A percentile compares a stretch with the other conserved stretches of the same genome.
Conservation (phyloP, 2,113 vertebrate genomes). For the Aegotheles bennettii region DNA sequence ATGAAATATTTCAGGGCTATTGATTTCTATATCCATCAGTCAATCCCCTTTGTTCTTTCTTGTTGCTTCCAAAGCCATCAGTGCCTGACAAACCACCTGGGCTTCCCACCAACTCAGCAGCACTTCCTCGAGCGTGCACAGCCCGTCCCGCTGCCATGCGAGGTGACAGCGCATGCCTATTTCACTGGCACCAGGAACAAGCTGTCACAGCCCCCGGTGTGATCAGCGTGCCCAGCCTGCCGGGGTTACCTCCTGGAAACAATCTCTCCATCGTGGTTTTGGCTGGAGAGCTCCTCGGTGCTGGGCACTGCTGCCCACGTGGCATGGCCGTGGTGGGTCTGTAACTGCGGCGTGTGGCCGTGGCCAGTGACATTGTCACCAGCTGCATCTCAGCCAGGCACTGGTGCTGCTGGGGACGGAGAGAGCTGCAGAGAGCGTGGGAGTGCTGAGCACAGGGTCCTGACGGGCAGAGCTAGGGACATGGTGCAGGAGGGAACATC, state of each 20-base stretch:
- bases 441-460: neutral
- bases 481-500: neutral
- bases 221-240: neutral
- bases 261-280: neutral
- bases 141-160: accelerated
- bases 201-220: accelerated
- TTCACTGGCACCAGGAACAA: neutral
- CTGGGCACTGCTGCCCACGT: accelerated
- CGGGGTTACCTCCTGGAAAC: neutral
- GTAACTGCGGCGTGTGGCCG: accelerated
- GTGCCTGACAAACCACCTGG: neutral
- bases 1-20: conserved; percentile 26
- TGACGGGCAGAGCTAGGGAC: neutral
- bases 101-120: neutral
- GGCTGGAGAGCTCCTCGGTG: accelerated
- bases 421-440: accelerated
- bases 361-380: no score
- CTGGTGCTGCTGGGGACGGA: neutral
- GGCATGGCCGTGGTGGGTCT: accelerated
- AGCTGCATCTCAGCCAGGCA: accelerated
- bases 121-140: accelerated
- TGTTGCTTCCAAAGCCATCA: neutral
- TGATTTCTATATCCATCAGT: neutral
- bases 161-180: neutral
- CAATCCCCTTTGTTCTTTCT: neutral